Percentiles rank a stretch among this genome's conserved stretches.
These are phyloP conservation scores for Sebastes variabilis DNA, from an alignment of 2,797 vertebrate genomes.

Conservation along the genomic window DNA sequence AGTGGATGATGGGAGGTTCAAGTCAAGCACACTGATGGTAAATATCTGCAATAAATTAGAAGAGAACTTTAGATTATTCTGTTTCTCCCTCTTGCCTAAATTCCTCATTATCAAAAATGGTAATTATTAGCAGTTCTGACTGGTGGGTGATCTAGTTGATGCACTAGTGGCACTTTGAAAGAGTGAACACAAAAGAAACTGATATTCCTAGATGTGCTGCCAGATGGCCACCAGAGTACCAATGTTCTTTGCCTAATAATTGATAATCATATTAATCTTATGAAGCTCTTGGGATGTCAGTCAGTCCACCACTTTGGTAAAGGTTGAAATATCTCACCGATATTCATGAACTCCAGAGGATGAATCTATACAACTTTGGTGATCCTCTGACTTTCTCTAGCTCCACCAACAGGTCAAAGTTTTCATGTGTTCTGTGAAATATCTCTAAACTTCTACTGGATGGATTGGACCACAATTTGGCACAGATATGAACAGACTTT, in stretches of 20 bases:
- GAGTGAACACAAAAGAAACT: neutral
- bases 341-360: neutral
- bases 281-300: neutral
- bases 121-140: slow-evolving; percentile 27
- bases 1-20: slow-evolving; percentile 47
- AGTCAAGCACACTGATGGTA: slow-evolving; percentile 27
- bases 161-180: neutral
- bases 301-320: neutral
- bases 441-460: neutral
- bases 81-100: slow-evolving; percentile 5
- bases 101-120: slow-evolving; percentile 30
- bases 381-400: neutral
- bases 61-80: slow-evolving; percentile 31
- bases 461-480: neutral
- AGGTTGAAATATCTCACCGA: neutral
- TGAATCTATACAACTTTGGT: neutral
- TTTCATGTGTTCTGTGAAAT: neutral
- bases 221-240: neutral
- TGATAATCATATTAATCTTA: neutral
- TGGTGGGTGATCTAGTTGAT: neutral
- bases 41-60: slow-evolving; percentile 53
- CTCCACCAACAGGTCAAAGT: neutral
- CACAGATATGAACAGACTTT: neutral
- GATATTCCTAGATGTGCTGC: neutral
- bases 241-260: neutral